These are phyloP conservation scores for Hoplostethus mediterraneus DNA, from an alignment of 2,797 vertebrate species.

Conservation along the genomic window DNA sequence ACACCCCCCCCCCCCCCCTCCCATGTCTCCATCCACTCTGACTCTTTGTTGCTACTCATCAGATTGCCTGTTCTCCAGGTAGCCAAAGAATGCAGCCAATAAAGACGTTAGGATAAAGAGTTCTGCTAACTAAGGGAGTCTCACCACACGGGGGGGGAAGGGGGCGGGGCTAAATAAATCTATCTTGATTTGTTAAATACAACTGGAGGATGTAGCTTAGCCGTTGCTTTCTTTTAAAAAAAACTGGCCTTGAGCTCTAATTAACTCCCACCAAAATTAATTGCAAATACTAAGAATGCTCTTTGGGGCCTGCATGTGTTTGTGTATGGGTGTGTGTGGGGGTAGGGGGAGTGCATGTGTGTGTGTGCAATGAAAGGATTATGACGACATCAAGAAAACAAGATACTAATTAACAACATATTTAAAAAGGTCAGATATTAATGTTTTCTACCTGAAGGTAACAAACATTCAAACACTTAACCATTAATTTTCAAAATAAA, in stretches of 20 bases:
- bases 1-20: too few relatives aligned
- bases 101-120: conserved; percentile 4
- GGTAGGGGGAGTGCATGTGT: too few relatives aligned
- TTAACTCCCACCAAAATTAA: conserved; percentile 50
- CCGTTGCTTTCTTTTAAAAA: neutral
- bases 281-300: conserved; percentile 34
- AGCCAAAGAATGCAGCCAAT: conserved; percentile 19
- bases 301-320: conserved; percentile 1
- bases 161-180: conserved; percentile 18
- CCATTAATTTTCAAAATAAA: too few relatives aligned
- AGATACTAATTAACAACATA: conserved; percentile 34
- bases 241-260: conserved; percentile 30
- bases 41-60: conserved; percentile 27
- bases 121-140: too few relatives aligned
- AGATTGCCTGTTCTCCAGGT: conserved; percentile 11
- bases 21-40: conserved; percentile 14
- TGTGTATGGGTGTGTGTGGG: conserved; percentile 6
- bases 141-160: too few relatives aligned
- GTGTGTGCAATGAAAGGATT: conserved; percentile 9
- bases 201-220: neutral
- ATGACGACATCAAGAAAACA: conserved; percentile 12
- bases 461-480: too few relatives aligned
- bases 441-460: too few relatives aligned
- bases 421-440: too few relatives aligned
- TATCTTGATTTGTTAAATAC: conserved; percentile 29